Percentiles rank a stretch among this genome's conserved stretches.
phyloP scores from a whole-genome alignment of 2,113 vertebrate genomes.

The Rhinoderma darwinii region DNA sequence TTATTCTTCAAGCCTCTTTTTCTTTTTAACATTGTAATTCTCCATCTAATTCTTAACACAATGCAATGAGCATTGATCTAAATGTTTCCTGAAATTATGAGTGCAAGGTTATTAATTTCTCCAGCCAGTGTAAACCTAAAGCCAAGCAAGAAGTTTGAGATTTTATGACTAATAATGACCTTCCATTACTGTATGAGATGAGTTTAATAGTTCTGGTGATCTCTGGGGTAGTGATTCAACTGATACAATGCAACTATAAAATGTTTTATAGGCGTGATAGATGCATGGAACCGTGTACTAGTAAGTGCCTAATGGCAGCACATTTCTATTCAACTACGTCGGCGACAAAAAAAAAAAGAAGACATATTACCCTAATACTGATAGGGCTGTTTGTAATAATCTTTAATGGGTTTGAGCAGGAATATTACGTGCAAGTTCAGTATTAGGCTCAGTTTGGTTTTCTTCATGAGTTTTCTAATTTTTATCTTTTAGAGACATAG shows the following conservation, averaged over 20 bases:
- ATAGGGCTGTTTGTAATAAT: conserved; percentile 40
- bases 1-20: not conserved
- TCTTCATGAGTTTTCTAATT: conserved; percentile 6
- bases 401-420: conserved; percentile 7
- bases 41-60: conserved; percentile 52
- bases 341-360: conserved; percentile 21
- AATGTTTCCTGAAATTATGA: conserved; percentile 46
- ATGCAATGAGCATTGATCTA: conserved; percentile 43
- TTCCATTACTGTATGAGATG: conserved; percentile 48
- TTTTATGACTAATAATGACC: conserved; percentile 58
- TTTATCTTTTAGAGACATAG: not conserved
- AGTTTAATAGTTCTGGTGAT: conserved; percentile 56
- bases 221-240: conserved; percentile 57
- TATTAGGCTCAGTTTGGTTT: not conserved
- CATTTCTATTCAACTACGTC: conserved; percentile 20
- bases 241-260: conserved; percentile 51
- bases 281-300: conserved; percentile 42
- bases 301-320: conserved; percentile 39
- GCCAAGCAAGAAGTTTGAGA: conserved; percentile 47
- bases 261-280: conserved; percentile 47
- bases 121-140: conserved; percentile 54
- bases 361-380: conserved; percentile 39
- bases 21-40: conserved; percentile 26
- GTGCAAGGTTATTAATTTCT: conserved; percentile 54
- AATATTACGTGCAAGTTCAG: conserved; percentile 30